Conservation (phyloP, 1,140 invertebrate species). For the Drosophila repletoides region DNA sequence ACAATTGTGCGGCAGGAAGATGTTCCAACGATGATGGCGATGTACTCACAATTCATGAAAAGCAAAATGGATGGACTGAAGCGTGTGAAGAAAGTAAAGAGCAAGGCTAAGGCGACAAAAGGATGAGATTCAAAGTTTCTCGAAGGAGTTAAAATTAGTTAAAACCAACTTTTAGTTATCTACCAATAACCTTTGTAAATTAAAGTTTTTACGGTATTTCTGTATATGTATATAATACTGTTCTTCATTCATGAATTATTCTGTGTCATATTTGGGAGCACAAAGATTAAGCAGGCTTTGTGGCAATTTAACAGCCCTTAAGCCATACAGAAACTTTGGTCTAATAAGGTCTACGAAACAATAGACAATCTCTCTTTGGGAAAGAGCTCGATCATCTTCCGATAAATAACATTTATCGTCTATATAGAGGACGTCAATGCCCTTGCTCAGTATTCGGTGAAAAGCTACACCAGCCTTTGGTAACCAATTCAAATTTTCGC, state of each 20-base stretch:
- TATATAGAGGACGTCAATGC: constrained; percentile 55
- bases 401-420: constrained; percentile 27
- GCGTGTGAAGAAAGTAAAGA: constrained; percentile 90
- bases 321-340: constrained; percentile 41
- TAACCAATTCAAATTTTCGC: constrained; percentile 41
- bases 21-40: constrained; percentile 92
- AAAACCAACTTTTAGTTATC: constrained; percentile 59
- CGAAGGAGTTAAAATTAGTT: constrained; percentile 32
- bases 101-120: constrained; percentile 86
- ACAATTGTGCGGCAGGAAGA: constrained; percentile 91
- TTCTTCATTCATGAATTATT: background rate
- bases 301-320: constrained; percentile 31
- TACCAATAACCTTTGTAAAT: constrained; percentile 53
- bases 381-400: background rate
- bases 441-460: constrained; percentile 10
- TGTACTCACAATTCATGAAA: constrained; percentile 91
- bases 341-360: constrained; percentile 33
- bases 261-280: background rate
- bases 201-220: constrained; percentile 46
- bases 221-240: background rate
- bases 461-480: constrained; percentile 35
- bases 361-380: constrained; percentile 40
- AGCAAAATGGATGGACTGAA: constrained; percentile 93
- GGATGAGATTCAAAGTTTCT: constrained; percentile 44
- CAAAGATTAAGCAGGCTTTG: constrained; percentile 43